phyloP scores from a whole-genome alignment of 2,797 vertebrate genomes.

The Muraenolepis orangiensis region DNA sequence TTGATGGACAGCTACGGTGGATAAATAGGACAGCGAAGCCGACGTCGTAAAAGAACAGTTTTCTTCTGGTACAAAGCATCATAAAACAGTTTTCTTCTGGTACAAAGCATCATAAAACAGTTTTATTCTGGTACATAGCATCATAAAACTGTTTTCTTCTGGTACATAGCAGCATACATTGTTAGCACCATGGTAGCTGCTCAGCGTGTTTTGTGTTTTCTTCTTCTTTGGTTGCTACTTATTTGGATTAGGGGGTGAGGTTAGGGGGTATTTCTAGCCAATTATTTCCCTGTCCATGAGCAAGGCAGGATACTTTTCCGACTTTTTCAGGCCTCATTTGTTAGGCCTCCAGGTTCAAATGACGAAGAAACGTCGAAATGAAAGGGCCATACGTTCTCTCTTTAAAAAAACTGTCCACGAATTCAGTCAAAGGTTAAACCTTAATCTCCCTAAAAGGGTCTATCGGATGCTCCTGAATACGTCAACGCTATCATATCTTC shows the following conservation, averaged over 20 bases:
- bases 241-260: background rate
- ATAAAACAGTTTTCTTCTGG: too few relatives aligned
- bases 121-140: background rate
- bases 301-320: background rate
- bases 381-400: background rate
- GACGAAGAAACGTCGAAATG: background rate
- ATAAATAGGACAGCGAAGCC: background rate
- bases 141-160: too few relatives aligned
- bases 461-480: too few relatives aligned
- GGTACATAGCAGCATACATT: too few relatives aligned
- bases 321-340: background rate
- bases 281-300: background rate
- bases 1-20: background rate
- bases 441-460: conserved; percentile 1
- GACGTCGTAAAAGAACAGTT: background rate
- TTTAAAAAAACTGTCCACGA: background rate
- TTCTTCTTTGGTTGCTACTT: background rate
- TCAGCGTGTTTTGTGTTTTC: background rate
- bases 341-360: background rate
- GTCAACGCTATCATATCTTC: background rate
- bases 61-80: background rate
- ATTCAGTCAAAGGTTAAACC: background rate
- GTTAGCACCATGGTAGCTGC: background rate
- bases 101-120: background rate
- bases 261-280: background rate